Base-by-base conservation (phyloP, 1,140 invertebrate genomes). In the Oreohelix idahoensis region DNA sequence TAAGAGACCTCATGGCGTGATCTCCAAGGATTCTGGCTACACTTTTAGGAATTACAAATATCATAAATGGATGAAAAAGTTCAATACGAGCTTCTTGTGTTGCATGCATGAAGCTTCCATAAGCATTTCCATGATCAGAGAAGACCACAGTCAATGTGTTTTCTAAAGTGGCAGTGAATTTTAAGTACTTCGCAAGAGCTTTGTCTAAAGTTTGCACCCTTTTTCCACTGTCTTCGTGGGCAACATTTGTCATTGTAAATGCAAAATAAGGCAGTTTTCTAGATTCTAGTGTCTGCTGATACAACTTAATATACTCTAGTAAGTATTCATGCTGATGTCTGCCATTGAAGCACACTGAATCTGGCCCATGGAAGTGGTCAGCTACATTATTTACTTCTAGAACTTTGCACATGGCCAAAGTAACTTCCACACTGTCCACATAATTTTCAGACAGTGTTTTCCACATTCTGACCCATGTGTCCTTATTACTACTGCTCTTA, bases 121-220 rank as follows among this genome's bases (percentile, higher is more conserved):
- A 92, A 0, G 89, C 74, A 84, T 90, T 92, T 2, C 91, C 91
- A 86, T 92, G 91, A 79, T 92, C 91, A 11, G 91, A 90, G 74
- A 92, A 88, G 10, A 92, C 36, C 15, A 92, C 81, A 10, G 91
- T 91, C 36, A 92, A 66, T 11, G 90, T 91, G 71, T 90, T 86
- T 45, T 86, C n/a, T 66, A 87, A 79, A n/a, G 66, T 36, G 0
- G 79, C 26, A 15, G 83, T 77, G 53, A 71, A 80, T n/a, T 82
- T 39, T 45, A 90, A 45, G 83, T 89, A 88, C 0, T 84, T 32
- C 69, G 84, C 77, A 26, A 92, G 84, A 73, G 83, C 79, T n/a
- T 80, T 49, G 86, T 92, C 91, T 29, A 92, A 53, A 26, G 90
- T 87, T 83, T 92, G 88, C 5, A 92, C 84, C 38, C 91, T 83